These are phyloP conservation scores for Alviniconcha marisindica DNA, from an alignment of 1,140 invertebrate genomes.

Conservation along the genomic window DNA sequence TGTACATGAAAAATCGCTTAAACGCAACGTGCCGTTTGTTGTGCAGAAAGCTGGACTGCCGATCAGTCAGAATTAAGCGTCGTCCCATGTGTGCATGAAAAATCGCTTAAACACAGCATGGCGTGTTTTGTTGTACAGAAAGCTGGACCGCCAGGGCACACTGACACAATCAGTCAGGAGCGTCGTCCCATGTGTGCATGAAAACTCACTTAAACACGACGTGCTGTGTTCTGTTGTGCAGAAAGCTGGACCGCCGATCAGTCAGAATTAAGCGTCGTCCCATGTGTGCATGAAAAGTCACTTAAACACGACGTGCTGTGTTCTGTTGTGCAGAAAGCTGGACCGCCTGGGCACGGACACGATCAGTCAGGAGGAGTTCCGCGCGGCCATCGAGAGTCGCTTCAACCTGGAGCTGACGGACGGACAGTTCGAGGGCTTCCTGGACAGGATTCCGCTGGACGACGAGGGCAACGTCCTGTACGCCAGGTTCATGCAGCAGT, in stretches of 20 bases:
- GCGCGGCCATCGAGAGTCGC: constrained; percentile 73
- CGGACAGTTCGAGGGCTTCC: constrained; percentile 69
- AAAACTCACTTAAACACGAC: constrained; percentile 72
- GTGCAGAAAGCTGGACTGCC: too few relatives aligned
- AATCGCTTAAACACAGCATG: too few relatives aligned
- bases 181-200: constrained; percentile 74
- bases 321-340: constrained; percentile 63
- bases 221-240: too few relatives aligned
- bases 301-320: not conserved
- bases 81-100: too few relatives aligned
- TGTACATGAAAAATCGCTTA: constrained; percentile 73
- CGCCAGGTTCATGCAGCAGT: constrained; percentile 74
- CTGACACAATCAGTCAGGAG: constrained; percentile 71
- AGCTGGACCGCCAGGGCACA: constrained; percentile 70
- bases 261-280: too few relatives aligned
- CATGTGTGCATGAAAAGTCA: too few relatives aligned
- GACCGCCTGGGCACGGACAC: constrained; percentile 69
- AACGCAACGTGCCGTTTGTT: too few relatives aligned
- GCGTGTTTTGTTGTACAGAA: constrained; percentile 50
- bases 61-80: too few relatives aligned
- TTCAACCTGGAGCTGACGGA: constrained; percentile 72
- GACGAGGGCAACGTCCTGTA: constrained; percentile 74
- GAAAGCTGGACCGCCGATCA: too few relatives aligned
- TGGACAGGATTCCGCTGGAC: constrained; percentile 72
- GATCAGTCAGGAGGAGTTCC: constrained; percentile 74